Evolutionary conservation across 2,113 vertebrate species (phyloP), one percentile per base, ranked within the genome.

Genomic region (Tauraco erythrolophus): DNA sequence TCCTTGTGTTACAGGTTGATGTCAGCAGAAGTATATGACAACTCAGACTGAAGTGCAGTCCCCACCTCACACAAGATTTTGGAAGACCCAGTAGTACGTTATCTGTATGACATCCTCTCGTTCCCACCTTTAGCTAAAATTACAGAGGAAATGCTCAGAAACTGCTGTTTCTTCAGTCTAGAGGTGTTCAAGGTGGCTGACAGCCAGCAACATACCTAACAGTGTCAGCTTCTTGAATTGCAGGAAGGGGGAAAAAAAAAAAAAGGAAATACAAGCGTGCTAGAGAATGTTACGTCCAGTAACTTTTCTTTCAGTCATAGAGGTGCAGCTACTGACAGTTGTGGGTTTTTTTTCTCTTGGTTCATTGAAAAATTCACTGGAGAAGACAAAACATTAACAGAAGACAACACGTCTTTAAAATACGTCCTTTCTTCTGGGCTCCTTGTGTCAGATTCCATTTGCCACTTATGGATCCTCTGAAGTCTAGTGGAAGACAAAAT

Each of bases 1-100:
- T 71, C 2, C 7, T 58, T 68, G 18, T 72, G 5, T 54, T 72
- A 31, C 0, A 79, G 19, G 39, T 45, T 61, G 15, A 28, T 81
- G 22, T 65, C 8, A 48, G 22, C 54, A 64, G 37, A 85, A 28
- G 2, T 43, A 24, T 22, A 6, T 48, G 6, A 18, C 9, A 84
- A 5, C 8, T 70, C 8, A 19, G 54, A 19, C 3, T 4, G 35
- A 91, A 14, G 25, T 28, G 27, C 78, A 45, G 84, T 62, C 13
- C 6, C 4, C 5, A 58, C 22, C 25, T 68, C 0, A 0, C 18
- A n/a, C 11, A 78, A 69, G 12, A 53, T 48, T 71, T 87, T 71
- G 43, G 19, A 48, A 53, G 50, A 50, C 4, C 4, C 7, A 7
- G 6, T 39, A 58, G 4, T 24, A 2, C 71, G 21, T 56, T 51